Percentiles rank a stretch among this genome's conserved stretches.
These are phyloP conservation scores for Calliphora vomitoria DNA, from an alignment of 2,888 invertebrate species.

Conservation along the genomic window DNA sequence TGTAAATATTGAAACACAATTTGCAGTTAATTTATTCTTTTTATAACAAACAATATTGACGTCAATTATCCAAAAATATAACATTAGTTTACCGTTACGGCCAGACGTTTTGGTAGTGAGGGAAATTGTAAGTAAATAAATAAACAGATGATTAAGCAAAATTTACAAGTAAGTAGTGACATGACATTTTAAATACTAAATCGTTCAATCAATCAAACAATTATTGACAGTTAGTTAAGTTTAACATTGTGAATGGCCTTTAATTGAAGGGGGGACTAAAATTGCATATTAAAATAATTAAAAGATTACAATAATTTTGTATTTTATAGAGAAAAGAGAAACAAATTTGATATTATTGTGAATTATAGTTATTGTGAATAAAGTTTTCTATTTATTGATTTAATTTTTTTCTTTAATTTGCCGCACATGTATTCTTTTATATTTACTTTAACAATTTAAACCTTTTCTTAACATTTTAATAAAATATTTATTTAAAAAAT, in stretches of 20 bases:
- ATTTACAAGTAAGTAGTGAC: background rate
- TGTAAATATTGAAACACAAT: slow-evolving; percentile 2
- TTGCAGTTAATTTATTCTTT: background rate
- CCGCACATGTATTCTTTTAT: background rate
- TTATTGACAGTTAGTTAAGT: background rate
- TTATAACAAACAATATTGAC: slow-evolving; percentile 23
- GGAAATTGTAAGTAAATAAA: slow-evolving; percentile 23
- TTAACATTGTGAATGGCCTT: slow-evolving; percentile 15
- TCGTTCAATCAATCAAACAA: background rate
- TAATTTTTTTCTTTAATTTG: background rate
- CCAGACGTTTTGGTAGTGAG: background rate
- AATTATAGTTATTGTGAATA: too few relatives aligned
- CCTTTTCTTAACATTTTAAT: slow-evolving; percentile 10
- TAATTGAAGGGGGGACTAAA: background rate
- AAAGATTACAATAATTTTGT: too few relatives aligned
- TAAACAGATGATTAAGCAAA: slow-evolving; percentile 26
- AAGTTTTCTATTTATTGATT: too few relatives aligned
- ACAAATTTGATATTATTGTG: too few relatives aligned
- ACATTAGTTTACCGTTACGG: slow-evolving; percentile 25
- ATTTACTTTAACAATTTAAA: slow-evolving; percentile 16
- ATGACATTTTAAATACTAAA: slow-evolving; percentile 22
- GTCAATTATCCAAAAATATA: slow-evolving; percentile 38
- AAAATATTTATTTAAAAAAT: slow-evolving; percentile 27
- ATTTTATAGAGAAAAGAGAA: too few relatives aligned
- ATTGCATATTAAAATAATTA: too few relatives aligned